Conservation (phyloP, 2,797 vertebrate genomes). For the Lepus townsendii region DNA sequence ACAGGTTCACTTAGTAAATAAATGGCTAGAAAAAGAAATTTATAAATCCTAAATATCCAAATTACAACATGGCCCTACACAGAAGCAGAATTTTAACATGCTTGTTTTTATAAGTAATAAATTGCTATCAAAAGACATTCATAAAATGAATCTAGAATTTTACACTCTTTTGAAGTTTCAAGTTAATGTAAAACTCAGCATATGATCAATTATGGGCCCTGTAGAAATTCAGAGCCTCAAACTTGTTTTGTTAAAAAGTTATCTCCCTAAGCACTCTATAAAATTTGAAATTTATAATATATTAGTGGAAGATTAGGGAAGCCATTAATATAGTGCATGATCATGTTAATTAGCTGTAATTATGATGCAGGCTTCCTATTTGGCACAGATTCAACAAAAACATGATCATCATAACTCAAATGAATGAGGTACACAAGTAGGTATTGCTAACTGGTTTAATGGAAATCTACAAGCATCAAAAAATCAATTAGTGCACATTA, state of each 20-base stretch:
- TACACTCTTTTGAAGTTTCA: slow-evolving; percentile 46
- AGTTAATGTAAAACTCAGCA: slow-evolving; percentile 27
- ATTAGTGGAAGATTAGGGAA: slow-evolving; percentile 83
- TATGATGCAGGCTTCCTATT: slow-evolving; percentile 89
- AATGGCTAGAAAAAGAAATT: slow-evolving; percentile 25
- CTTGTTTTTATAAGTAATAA: slow-evolving; percentile 35
- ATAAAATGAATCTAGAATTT: slow-evolving; percentile 62
- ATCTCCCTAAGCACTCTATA: slow-evolving; percentile 31
- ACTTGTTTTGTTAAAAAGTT: slow-evolving; percentile 62
- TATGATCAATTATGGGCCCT: not conserved
- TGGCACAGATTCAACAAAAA: slow-evolving; percentile 92
- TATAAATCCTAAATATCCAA: slow-evolving; percentile 16
- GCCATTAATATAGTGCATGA: slow-evolving; percentile 84
- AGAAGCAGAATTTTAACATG: not conserved
- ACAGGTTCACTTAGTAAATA: slow-evolving; percentile 44
- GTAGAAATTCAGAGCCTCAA: slow-evolving; percentile 59
- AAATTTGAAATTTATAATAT: slow-evolving; percentile 87
- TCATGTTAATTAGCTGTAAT: slow-evolving; percentile 94
- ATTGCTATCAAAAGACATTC: slow-evolving; percentile 62
- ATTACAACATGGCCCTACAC: not conserved
- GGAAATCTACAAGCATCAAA: slow-evolving; percentile 92
- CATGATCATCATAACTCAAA: slow-evolving; percentile 91
- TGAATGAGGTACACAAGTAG: slow-evolving; percentile 88
- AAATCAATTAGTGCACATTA: slow-evolving; percentile 95
- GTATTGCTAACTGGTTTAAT: slow-evolving; percentile 90